A percentile compares a stretch with the other conserved stretches of the same genome.
Evolutionary conservation across 2,888 invertebrate species (phyloP).

Genomic region (Thysanoteuthis rhombus): DNA sequence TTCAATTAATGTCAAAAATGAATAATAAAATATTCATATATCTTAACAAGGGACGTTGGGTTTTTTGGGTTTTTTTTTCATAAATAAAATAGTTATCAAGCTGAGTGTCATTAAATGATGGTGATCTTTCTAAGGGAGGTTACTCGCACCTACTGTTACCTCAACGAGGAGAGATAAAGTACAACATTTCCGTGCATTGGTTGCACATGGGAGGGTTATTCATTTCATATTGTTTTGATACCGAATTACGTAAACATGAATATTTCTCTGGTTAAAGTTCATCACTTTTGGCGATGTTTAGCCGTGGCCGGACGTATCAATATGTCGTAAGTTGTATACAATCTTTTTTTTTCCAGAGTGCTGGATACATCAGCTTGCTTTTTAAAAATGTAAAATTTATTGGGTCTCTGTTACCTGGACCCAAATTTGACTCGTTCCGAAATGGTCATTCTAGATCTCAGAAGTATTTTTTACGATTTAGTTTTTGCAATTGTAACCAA

Average conservation of each 20-base stretch:
- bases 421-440: no score
- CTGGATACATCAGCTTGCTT: no score
- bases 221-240: neutral
- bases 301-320: neutral
- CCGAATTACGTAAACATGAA: neutral
- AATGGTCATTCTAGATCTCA: no score
- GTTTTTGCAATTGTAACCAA: no score
- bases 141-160: neutral
- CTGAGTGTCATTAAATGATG: neutral
- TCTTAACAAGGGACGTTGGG: no score
- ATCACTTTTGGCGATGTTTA: neutral
- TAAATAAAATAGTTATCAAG: neutral
- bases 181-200: neutral
- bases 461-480: no score
- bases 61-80: no score
- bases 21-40: no score
- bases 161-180: neutral
- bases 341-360: neutral
- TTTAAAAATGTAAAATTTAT: no score
- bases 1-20: no score
- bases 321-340: neutral
- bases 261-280: neutral
- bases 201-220: neutral
- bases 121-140: neutral
- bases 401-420: no score